Conservation (phyloP, 92 coral and sea anemone species). For the Diadumene lineata region DNA sequence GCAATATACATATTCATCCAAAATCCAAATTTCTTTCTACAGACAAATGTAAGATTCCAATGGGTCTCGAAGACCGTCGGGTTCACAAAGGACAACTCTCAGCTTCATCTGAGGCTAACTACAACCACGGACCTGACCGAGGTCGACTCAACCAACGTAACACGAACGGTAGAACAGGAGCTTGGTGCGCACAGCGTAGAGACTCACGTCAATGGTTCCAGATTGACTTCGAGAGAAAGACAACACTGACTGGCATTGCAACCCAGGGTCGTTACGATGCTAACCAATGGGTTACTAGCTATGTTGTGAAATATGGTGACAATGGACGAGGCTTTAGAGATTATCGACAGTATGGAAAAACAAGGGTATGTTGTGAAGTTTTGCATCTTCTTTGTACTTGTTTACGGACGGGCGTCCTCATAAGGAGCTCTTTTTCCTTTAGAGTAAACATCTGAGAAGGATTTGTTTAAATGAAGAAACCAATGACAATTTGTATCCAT, state of each 20-base stretch:
- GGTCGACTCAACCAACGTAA: conserved; percentile 72
- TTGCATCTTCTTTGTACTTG: too few relatives aligned
- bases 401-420: too few relatives aligned
- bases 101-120: conserved; percentile 69
- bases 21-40: not conserved
- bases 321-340: conserved; percentile 58
- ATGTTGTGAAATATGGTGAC: conserved; percentile 48
- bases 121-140: conserved; percentile 73
- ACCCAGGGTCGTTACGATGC: conserved; percentile 91
- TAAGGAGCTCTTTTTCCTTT: too few relatives aligned
- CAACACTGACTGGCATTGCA: conserved; percentile 72
- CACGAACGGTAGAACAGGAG: conserved; percentile 71
- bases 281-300: conserved; percentile 74
- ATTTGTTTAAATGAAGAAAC: too few relatives aligned
- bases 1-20: not conserved
- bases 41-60: conserved; percentile 76
- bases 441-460: too few relatives aligned
- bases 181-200: conserved; percentile 74
- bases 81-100: conserved; percentile 62
- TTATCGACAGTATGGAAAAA: conserved; percentile 65
- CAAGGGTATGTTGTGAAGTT: conserved; percentile 78
- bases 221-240: conserved; percentile 61
- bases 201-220: conserved; percentile 79
- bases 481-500: too few relatives aligned
- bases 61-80: conserved; percentile 80